Evolutionary conservation across 2,113 vertebrate species (phyloP), one percentile per base, ranked within the genome.

Genomic region (Sclerurus mexicanus): DNA sequence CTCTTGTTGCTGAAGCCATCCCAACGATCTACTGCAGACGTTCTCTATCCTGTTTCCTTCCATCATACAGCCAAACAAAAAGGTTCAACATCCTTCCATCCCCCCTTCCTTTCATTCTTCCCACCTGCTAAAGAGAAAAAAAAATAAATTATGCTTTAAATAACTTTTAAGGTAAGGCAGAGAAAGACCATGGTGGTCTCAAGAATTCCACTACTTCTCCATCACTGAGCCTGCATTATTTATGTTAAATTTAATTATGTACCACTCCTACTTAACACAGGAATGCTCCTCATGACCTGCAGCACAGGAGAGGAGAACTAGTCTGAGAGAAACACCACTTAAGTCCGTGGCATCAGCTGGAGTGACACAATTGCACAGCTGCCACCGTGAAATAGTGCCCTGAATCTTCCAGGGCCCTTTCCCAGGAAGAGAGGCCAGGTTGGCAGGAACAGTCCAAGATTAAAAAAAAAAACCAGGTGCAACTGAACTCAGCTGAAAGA

Each of bases 51-150:
- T 98, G 95, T 98, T 98, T 97, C 98, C 98, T 98, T 99, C 99
- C 99, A 99, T 99, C 98, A 98, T 98, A 98, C 89, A 97, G 94
- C 98, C 98, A 98, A 56, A 87, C 96, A 95, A 92, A 98, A 95
- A 93, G 95, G 97, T 98, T 99, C 98, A 99, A 96, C 99, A 98
- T 98, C 95, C 98, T 98, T 94, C 95, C 97, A 95, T 97, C 75
- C 93, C 95, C 93, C 96, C 95, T 98, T 98, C 97, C 98, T 98
- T 98, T 99, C 99, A 99, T 99, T 98, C 98, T 99, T 98, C 97
- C 98, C 96, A 98, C 90, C 93, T 98, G 93, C 87, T 73, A 56
- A 67, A 46, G 17, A 31, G 14, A 28, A 35, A 59, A 16, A 50
- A 42, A 50, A 86, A 27, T n/a, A 3, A 3, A 14, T 42, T 22